These are phyloP conservation scores for Clostera curtula DNA, from an alignment of 2,888 invertebrate species.

Conservation along the genomic window DNA sequence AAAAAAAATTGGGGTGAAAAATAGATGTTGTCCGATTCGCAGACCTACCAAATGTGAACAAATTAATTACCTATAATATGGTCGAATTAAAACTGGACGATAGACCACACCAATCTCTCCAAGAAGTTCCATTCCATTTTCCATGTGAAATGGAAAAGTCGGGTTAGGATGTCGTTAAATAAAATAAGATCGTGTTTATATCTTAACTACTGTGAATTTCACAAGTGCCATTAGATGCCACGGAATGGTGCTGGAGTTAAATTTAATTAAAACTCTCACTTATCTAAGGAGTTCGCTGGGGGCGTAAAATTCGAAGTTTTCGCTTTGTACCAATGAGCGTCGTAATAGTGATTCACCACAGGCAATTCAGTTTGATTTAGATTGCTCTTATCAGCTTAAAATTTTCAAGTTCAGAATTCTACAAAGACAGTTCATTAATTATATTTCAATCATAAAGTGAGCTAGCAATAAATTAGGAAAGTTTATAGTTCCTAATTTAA, in stretches of 20 bases:
- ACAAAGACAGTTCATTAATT: not conserved
- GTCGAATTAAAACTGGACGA: no score
- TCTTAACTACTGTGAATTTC: constrained; percentile 28
- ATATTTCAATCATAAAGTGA: not conserved
- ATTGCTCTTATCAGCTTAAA: constrained; percentile 4
- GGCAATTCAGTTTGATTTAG: constrained; percentile 3
- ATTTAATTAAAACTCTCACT: constrained; percentile 48
- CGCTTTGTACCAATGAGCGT: constrained; percentile 9
- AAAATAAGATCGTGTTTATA: constrained; percentile 33
- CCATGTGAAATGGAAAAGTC: constrained; percentile 11
- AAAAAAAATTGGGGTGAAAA: no score
- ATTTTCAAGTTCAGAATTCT: constrained; percentile 1
- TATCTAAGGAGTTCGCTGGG: constrained; percentile 33
- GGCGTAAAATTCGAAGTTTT: constrained; percentile 20
- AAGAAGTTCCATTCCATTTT: constrained; percentile 11
- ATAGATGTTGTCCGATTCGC: no score
- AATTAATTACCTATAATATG: no score
- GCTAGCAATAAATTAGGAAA: no score
- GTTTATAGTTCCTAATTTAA: no score
- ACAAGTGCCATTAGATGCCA: constrained; percentile 29
- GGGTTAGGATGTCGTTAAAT: constrained; percentile 23
- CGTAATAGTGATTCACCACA: constrained; percentile 7
- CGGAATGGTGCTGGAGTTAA: constrained; percentile 30
- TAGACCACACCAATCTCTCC: constrained; percentile 6
- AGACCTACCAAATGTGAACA: no score